phyloP scores from a whole-genome alignment of 2,113 vertebrate genomes.

The Otolemur garnettii region DNA sequence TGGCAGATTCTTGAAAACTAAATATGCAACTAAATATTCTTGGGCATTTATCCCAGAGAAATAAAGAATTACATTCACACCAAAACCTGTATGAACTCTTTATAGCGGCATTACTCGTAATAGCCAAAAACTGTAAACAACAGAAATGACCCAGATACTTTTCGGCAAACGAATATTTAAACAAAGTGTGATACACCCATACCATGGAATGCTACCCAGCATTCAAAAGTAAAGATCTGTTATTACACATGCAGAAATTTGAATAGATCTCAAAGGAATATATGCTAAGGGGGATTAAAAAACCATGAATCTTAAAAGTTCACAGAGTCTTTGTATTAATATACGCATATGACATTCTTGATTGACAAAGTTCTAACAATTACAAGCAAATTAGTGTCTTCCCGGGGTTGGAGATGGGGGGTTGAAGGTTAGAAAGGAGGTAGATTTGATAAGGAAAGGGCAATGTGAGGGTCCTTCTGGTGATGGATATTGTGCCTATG shows the following conservation, averaged over 20 bases:
- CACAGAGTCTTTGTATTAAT: background rate
- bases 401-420: background rate
- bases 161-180: conserved; percentile 2
- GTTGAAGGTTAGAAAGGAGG: background rate
- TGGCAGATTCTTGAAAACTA: background rate
- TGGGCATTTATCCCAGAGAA: background rate
- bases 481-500: background rate
- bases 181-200: background rate
- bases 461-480: background rate
- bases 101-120: background rate
- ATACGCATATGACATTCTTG: background rate
- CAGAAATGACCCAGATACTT: background rate
- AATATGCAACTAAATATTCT: background rate
- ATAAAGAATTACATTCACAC: background rate
- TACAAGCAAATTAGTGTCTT: background rate
- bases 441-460: background rate
- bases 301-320: background rate
- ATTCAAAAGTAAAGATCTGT: background rate
- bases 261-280: background rate
- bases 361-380: background rate
- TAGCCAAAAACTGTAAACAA: background rate
- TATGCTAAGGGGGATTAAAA: background rate
- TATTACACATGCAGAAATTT: background rate
- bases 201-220: background rate
- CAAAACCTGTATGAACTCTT: background rate